A percentile compares a stretch with the other conserved stretches of the same genome.
phyloP scores from a whole-genome alignment of 2,113 vertebrate genomes.

The Crotalus helleri region DNA sequence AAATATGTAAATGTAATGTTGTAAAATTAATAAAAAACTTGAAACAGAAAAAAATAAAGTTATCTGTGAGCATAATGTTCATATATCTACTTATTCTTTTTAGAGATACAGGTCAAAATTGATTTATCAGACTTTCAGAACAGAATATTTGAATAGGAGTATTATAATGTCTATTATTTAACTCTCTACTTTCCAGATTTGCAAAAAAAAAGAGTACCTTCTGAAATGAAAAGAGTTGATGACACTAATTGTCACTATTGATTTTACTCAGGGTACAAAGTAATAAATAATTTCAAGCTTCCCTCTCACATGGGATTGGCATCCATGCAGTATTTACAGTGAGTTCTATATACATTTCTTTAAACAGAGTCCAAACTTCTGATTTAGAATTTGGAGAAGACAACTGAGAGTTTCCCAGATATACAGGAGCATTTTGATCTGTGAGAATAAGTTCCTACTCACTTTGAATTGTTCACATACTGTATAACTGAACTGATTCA shows the following conservation, averaged over 20 bases:
- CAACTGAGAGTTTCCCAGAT: background rate
- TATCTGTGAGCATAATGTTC: background rate
- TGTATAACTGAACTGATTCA: background rate
- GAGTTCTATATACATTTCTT: background rate
- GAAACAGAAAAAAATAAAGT: background rate
- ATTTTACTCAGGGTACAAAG: background rate
- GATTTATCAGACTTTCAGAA: background rate
- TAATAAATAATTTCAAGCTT: background rate
- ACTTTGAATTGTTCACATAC: background rate
- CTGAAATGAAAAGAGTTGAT: background rate
- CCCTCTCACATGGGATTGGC: background rate
- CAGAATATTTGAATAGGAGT: background rate
- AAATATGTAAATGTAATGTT: no score
- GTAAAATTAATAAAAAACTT: no score
- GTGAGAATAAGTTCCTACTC: background rate
- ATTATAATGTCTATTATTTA: background rate
- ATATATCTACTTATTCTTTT: background rate
- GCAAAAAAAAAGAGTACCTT: background rate
- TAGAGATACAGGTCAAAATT: background rate
- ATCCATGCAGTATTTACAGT: no score
- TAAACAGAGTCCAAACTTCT: background rate
- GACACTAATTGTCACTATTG: background rate
- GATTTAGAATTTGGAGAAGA: background rate
- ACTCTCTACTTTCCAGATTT: background rate
- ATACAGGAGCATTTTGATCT: background rate